Percentiles rank a stretch among this genome's conserved stretches.
phyloP scores from a whole-genome alignment of 2,888 invertebrate genomes.

The Andrena fulva region DNA sequence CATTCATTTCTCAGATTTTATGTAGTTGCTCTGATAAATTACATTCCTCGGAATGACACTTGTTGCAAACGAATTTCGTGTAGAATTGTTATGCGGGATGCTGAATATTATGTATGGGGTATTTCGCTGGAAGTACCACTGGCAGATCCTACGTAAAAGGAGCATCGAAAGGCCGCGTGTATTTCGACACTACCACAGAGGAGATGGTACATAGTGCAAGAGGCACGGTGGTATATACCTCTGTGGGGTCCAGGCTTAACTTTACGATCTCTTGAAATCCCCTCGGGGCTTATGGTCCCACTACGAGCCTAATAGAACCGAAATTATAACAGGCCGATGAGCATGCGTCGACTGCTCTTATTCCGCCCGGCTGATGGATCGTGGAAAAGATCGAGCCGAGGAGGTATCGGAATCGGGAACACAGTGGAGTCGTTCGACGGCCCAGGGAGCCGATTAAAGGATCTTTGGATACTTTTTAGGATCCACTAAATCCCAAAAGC shows the following conservation, averaged over 20 bases:
- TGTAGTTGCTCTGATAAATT: no score
- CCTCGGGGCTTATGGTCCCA: constrained; percentile 76
- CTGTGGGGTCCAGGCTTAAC: constrained; percentile 82
- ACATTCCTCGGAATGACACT: no score
- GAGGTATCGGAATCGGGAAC: constrained; percentile 39
- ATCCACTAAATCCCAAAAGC: constrained; percentile 18
- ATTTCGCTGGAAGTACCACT: constrained; percentile 27
- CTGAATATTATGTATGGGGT: background rate
- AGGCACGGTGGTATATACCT: constrained; percentile 51
- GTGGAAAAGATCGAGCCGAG: constrained; percentile 33
- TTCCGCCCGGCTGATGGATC: constrained; percentile 82
- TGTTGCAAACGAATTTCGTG: background rate
- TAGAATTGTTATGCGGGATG: background rate
- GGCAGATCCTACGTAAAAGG: constrained; percentile 19
- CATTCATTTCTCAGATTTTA: no score
- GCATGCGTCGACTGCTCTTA: constrained; percentile 85
- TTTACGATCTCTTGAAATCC: constrained; percentile 83
- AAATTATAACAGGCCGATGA: constrained; percentile 84
- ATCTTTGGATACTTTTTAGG: constrained; percentile 57
- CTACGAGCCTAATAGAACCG: constrained; percentile 81
- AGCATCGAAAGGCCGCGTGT: background rate
- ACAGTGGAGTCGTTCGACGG: constrained; percentile 33
- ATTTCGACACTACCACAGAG: constrained; percentile 22
- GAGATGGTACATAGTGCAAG: background rate
- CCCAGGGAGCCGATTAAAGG: constrained; percentile 59